These are phyloP conservation scores for Ichneumoninae sp. DNA, from an alignment of 2,888 invertebrate species.

Conservation along the genomic window DNA sequence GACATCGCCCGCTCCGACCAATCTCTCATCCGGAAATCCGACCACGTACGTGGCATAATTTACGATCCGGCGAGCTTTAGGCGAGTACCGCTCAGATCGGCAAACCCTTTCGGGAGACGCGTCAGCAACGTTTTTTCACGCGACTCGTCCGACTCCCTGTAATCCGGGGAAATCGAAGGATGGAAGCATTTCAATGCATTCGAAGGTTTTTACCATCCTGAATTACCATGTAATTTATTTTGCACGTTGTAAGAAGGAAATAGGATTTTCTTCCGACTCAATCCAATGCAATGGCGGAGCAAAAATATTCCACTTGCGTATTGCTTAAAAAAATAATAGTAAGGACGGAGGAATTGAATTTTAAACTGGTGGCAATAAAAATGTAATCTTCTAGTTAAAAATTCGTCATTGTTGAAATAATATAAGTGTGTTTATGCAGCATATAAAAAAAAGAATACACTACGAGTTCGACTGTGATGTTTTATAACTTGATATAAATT, in stretches of 20 bases:
- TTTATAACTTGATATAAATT: too few relatives aligned
- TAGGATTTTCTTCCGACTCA: background rate
- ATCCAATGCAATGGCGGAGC: too few relatives aligned
- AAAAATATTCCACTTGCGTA: too few relatives aligned
- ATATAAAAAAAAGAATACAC: too few relatives aligned
- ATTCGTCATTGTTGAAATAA: too few relatives aligned
- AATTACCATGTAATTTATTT: background rate
- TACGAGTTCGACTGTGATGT: too few relatives aligned
- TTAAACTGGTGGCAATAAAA: too few relatives aligned
- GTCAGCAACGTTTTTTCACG: constrained; percentile 45
- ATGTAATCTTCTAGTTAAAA: too few relatives aligned
- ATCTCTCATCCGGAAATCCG: constrained; percentile 64
- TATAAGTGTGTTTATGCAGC: too few relatives aligned
- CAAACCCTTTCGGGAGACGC: constrained; percentile 50
- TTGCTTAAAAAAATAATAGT: background rate
- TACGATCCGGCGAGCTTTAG: constrained; percentile 55
- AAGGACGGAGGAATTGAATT: too few relatives aligned
- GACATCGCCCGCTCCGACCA: constrained; percentile 39
- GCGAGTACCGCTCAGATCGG: constrained; percentile 45
- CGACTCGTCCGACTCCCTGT: background rate
- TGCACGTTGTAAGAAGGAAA: background rate
- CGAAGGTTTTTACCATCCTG: background rate
- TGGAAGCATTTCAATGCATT: background rate
- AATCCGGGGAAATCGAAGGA: constrained; percentile 4
- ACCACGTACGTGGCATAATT: constrained; percentile 67